Evolutionary conservation across 2,888 invertebrate genomes (phyloP).

Genomic region (Onthophagus sagittarius): DNA sequence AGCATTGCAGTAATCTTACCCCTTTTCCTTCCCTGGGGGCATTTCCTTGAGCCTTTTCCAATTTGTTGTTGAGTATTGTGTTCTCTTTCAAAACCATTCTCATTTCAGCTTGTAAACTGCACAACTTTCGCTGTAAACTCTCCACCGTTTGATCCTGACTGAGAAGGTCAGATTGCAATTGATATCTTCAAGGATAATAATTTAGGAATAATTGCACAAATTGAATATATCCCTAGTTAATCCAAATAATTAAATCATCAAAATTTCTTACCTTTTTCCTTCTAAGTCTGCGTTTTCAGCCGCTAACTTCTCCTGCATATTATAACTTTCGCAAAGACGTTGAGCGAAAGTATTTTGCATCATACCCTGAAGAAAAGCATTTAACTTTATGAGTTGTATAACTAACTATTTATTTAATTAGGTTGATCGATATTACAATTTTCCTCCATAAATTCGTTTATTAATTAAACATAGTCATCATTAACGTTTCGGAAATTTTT

Average conservation of each 20-base stretch:
- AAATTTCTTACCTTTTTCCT: slow-evolving; percentile 55
- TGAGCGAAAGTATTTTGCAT: slow-evolving; percentile 48
- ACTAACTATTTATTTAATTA: too few species aligned
- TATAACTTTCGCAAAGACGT: slow-evolving; percentile 61
- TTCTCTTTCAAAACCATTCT: slow-evolving; percentile 62
- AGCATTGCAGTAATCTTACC: background rate
- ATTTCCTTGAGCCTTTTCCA: slow-evolving; percentile 34
- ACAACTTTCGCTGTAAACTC: slow-evolving; percentile 58
- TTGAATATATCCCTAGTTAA: too few species aligned
- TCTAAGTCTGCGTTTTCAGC: slow-evolving; percentile 65
- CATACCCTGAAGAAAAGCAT: slow-evolving; percentile 24
- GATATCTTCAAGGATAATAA: slow-evolving; percentile 50
- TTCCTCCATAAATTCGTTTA: too few species aligned
- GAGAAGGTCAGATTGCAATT: slow-evolving; percentile 61
- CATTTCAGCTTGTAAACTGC: slow-evolving; percentile 60
- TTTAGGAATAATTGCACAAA: slow-evolving; percentile 9
- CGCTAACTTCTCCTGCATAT: slow-evolving; percentile 65
- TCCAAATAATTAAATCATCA: too few species aligned
- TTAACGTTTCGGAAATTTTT: too few species aligned
- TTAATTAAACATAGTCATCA: too few species aligned
- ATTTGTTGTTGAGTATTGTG: slow-evolving; percentile 53
- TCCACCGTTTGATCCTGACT: slow-evolving; percentile 62
- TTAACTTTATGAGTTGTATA: too few species aligned
- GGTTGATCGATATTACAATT: too few species aligned
- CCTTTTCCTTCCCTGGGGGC: background rate